These are phyloP conservation scores for Caenorhabditis wallacei DNA, from an alignment of 2,888 invertebrate species.

Conservation along the genomic window DNA sequence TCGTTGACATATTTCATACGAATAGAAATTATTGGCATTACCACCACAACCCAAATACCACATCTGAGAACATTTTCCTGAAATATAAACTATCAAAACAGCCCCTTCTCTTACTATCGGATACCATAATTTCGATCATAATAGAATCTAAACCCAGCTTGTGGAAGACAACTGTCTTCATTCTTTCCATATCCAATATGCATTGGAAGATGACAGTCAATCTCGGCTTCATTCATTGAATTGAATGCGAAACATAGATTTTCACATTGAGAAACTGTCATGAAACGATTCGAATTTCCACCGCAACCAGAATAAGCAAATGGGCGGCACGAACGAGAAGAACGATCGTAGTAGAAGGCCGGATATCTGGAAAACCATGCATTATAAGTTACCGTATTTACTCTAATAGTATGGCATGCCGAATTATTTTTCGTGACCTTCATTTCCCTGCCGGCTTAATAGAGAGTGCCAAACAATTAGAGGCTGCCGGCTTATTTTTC, in stretches of 20 bases:
- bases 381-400: too few species aligned
- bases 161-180: slow-evolving; percentile 73
- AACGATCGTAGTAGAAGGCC: slow-evolving; percentile 72
- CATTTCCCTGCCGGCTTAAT: too few species aligned
- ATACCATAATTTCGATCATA: slow-evolving; percentile 79
- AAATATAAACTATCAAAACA: background rate
- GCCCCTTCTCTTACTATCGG: background rate
- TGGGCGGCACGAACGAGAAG: slow-evolving; percentile 72
- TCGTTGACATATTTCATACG: slow-evolving; percentile 70
- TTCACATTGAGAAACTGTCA: slow-evolving; percentile 79
- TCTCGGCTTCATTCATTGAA: slow-evolving; percentile 71
- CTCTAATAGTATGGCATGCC: too few species aligned
- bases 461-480: too few species aligned
- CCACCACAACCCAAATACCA: slow-evolving; percentile 82
- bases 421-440: too few species aligned
- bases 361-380: slow-evolving; percentile 73
- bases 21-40: slow-evolving; percentile 77
- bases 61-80: slow-evolving; percentile 79
- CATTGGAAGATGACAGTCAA: slow-evolving; percentile 78
- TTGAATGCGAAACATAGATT: slow-evolving; percentile 70
- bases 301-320: slow-evolving; percentile 81
- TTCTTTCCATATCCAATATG: slow-evolving; percentile 78
- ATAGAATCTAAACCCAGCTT: slow-evolving; percentile 79
- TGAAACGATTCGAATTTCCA: slow-evolving; percentile 80
- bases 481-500: too few species aligned